Evolutionary conservation across 2,797 vertebrate species (phyloP).

Genomic region (Mormyrops attenuatus): DNA sequence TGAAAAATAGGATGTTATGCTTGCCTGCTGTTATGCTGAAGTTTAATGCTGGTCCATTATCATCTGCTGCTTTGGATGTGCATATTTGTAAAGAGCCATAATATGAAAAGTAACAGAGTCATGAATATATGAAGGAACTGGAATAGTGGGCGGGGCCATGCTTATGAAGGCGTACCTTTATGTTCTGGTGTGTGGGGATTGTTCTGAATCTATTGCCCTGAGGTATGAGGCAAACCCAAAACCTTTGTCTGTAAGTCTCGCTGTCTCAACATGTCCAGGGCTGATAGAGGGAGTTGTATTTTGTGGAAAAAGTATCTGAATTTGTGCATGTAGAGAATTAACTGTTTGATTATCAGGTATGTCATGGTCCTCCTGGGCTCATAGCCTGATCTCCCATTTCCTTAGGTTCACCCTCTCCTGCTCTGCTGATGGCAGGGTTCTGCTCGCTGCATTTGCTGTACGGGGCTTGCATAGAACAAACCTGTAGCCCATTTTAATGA

Average conservation of each 20-base stretch:
- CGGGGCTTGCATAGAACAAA: neutral
- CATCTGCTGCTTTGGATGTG: neutral
- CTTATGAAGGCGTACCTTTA: neutral
- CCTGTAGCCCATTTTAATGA: neutral
- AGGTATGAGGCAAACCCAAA: conserved; percentile 3
- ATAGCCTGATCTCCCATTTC: neutral
- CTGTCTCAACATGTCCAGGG: neutral
- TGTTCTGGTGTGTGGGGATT: neutral
- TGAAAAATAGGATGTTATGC: neutral
- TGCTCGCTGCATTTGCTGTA: neutral
- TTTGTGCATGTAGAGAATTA: neutral
- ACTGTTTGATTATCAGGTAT: neutral
- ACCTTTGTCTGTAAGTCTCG: neutral
- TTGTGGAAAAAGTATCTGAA: neutral
- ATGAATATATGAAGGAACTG: neutral
- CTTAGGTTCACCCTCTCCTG: neutral
- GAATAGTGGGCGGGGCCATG: neutral
- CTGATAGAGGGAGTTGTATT: neutral
- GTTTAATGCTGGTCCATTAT: neutral
- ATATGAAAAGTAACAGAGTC: neutral
- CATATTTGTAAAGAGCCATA: neutral
- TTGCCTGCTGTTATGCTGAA: neutral
- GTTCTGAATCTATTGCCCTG: neutral
- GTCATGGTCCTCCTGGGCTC: neutral
- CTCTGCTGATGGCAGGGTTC: neutral